Percentiles rank a stretch among this genome's conserved stretches.
Evolutionary conservation across 2,888 invertebrate species (phyloP).

Genomic region (Margaritifera margaritifera): DNA sequence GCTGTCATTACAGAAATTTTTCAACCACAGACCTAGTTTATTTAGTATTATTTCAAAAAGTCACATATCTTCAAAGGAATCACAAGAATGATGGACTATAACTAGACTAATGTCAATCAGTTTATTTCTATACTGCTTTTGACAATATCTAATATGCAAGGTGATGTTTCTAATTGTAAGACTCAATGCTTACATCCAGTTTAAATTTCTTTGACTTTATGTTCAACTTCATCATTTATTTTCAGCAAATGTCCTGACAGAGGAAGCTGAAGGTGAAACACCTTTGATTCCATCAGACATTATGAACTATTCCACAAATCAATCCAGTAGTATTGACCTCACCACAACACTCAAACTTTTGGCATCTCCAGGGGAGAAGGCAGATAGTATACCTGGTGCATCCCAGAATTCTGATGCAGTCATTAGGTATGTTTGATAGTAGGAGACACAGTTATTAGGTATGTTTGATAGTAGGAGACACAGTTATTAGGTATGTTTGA

Average conservation of each 20-base stretch:
- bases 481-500: no score
- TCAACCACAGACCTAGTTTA: no score
- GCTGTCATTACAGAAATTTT: background rate
- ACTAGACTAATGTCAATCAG: no score
- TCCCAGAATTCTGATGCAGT: slow-evolving; percentile 76
- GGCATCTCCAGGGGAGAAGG: slow-evolving; percentile 73
- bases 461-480: no score
- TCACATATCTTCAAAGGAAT: no score
- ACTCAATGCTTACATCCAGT: no score
- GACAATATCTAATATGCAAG: no score
- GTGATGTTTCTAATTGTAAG: no score
- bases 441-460: no score
- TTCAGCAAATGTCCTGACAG: slow-evolving; percentile 80
- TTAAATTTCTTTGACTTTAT: background rate
- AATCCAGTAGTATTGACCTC: slow-evolving; percentile 74
- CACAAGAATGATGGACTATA: no score
- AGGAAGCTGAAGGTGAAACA: slow-evolving; percentile 81
- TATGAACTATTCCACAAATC: slow-evolving; percentile 78
- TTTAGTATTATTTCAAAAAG: no score
- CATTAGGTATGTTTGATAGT: slow-evolving; percentile 73
- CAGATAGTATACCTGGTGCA: slow-evolving; percentile 59
- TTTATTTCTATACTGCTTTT: no score
- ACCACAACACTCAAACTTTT: slow-evolving; percentile 75
- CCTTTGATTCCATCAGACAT: slow-evolving; percentile 81
- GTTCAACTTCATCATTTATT: slow-evolving; percentile 5